These are phyloP conservation scores for Archaeoteleia sp. DNA, from an alignment of 2,888 invertebrate genomes.

Conservation along the genomic window DNA sequence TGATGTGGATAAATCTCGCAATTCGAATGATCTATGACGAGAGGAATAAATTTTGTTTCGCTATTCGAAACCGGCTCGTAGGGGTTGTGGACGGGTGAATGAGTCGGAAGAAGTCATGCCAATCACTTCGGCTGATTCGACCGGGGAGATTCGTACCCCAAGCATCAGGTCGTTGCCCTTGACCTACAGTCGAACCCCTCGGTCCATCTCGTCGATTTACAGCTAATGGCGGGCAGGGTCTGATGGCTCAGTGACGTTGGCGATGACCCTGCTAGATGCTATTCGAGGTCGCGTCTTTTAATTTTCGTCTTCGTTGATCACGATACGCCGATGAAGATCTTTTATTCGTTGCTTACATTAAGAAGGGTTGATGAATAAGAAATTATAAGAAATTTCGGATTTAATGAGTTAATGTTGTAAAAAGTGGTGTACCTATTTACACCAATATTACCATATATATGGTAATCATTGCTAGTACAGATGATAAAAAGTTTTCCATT, in stretches of 20 bases:
- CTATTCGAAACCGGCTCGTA: neutral
- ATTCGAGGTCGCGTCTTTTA: constrained; percentile 26
- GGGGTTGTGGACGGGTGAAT: constrained; percentile 15
- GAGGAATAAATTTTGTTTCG: too few species aligned
- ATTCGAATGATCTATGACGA: constrained; percentile 17
- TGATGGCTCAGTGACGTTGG: constrained; percentile 47
- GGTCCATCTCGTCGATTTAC: constrained; percentile 51
- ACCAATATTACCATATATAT: too few species aligned
- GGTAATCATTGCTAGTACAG: too few species aligned
- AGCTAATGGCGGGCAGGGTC: constrained; percentile 35
- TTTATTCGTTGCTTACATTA: constrained; percentile 3
- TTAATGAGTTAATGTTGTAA: too few species aligned
- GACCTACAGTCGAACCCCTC: constrained; percentile 66
- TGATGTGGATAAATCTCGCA: constrained; percentile 12
- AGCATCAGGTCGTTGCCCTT: constrained; percentile 70
- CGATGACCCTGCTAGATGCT: constrained; percentile 30
- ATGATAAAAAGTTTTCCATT: too few species aligned
- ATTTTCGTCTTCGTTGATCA: constrained; percentile 41
- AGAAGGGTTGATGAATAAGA: neutral
- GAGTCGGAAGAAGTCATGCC: constrained; percentile 15
- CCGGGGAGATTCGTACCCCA: constrained; percentile 53
- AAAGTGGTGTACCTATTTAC: too few species aligned
- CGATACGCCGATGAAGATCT: constrained; percentile 11
- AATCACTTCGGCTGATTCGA: constrained; percentile 34
- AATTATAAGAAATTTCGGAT: too few species aligned